Percentiles rank a stretch among this genome's conserved stretches.
Conservation (phyloP, 2,113 vertebrate species). For the Prunella fulvescens region DNA sequence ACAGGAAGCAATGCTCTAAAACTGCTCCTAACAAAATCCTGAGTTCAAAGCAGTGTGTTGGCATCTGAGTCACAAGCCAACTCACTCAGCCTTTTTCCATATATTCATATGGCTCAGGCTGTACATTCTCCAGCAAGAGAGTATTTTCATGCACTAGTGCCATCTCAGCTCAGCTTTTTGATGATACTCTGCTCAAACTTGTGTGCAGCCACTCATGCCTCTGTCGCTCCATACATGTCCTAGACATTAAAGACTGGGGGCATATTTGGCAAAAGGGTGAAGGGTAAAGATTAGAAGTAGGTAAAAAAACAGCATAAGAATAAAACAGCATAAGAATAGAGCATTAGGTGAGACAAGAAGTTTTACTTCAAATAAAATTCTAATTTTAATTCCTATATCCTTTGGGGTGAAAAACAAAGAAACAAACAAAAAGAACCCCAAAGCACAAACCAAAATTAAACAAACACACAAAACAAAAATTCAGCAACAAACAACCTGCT, state of each 20-base stretch:
- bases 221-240: rapidly evolving
- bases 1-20: not conserved
- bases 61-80: not conserved
- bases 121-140: not conserved
- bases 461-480: not conserved
- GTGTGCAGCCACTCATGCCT: not conserved
- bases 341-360: not conserved
- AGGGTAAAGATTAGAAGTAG: not conserved
- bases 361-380: not conserved
- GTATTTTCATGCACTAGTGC: not conserved
- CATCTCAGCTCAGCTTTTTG: not conserved
- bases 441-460: not conserved
- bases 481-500: not conserved
- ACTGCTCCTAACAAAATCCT: not conserved
- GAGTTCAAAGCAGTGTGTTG: not conserved
- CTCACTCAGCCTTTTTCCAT: not conserved
- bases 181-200: not conserved
- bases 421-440: not conserved
- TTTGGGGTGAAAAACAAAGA: not conserved
- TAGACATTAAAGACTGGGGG: not conserved
- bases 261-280: not conserved
- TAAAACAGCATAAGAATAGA: too few species aligned
- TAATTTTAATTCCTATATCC: not conserved
- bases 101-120: not conserved
- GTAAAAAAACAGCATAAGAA: not conserved